phyloP scores from a whole-genome alignment of 2,797 vertebrate species.

The Tamandua tetradactyla region DNA sequence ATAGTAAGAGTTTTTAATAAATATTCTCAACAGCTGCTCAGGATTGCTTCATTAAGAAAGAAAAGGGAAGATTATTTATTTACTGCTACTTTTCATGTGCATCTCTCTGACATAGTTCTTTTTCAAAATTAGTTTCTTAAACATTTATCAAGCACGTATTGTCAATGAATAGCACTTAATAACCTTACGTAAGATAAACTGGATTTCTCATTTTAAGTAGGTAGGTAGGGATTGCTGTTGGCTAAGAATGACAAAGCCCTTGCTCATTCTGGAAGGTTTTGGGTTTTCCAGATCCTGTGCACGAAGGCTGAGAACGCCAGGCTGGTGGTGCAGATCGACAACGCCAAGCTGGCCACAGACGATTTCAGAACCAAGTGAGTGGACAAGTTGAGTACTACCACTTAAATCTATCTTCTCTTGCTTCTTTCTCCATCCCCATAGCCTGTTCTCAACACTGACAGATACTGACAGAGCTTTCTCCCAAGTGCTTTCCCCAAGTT shows the following conservation, averaged over 20 bases:
- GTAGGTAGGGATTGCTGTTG: neutral
- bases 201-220: neutral
- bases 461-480: neutral
- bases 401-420: neutral
- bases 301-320: constrained; percentile 86
- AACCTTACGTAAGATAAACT: neutral
- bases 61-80: neutral
- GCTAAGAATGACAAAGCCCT: neutral
- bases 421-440: neutral
- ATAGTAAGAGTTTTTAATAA: neutral
- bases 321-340: constrained; percentile 88
- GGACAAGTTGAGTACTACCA: neutral
- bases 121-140: neutral
- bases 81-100: neutral
- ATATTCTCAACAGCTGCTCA: neutral
- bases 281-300: constrained; percentile 84
- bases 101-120: neutral
- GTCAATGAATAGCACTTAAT: neutral
- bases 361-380: constrained; percentile 91
- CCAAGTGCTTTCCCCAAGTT: neutral
- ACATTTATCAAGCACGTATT: neutral
- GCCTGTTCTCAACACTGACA: neutral
- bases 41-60: neutral
- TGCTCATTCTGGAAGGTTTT: neutral
- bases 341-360: constrained; percentile 86